A percentile compares a stretch with the other conserved stretches of the same genome.
phyloP scores from a whole-genome alignment of 2,888 invertebrate genomes.

The Eupeodes luniger region DNA sequence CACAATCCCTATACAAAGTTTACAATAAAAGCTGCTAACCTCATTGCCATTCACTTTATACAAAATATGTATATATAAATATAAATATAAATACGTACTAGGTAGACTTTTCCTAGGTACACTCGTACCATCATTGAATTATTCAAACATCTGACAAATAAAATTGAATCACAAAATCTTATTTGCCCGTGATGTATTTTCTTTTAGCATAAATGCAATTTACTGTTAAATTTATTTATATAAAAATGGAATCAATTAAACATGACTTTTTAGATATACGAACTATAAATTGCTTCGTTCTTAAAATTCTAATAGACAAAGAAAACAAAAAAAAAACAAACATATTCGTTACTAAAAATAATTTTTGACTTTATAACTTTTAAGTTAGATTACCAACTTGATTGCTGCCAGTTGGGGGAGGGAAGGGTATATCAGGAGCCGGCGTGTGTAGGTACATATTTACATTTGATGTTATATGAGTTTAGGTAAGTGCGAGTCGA shows the following conservation, averaged over 20 bases:
- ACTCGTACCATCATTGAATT: neutral
- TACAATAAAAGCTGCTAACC: neutral
- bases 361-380: slow-evolving; percentile 15
- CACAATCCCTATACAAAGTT: neutral
- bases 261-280: neutral
- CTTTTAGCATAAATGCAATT: slow-evolving; percentile 6
- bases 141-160: slow-evolving; percentile 25
- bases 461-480: too few relatives aligned
- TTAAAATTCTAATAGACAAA: neutral
- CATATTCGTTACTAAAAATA: slow-evolving; percentile 22
- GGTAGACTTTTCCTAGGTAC: too few relatives aligned
- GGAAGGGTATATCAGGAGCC: too few relatives aligned
- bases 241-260: slow-evolving; percentile 21
- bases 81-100: neutral
- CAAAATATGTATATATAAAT: too few relatives aligned
- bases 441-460: neutral
- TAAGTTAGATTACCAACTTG: neutral
- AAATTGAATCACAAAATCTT: slow-evolving; percentile 29
- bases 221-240: neutral
- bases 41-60: neutral
- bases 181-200: neutral
- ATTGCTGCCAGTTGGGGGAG: too few relatives aligned
- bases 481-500: neutral
- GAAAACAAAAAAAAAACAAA: too few relatives aligned
- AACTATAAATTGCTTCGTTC: too few relatives aligned